Conservation (phyloP, 2,797 vertebrate genomes). For the Peromyscus aztecus region DNA sequence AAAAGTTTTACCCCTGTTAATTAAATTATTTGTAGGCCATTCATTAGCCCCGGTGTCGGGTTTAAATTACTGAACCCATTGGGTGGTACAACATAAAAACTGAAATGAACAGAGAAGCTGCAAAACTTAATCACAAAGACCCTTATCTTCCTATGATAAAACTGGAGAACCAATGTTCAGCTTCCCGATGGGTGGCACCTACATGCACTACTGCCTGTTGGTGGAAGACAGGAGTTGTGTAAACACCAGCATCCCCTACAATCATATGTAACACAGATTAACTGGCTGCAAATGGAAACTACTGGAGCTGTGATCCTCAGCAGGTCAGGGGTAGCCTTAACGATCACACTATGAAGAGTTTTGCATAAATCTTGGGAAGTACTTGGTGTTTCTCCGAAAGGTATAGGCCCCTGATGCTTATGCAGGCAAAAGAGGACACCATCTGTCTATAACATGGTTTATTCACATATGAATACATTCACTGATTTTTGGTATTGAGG, state of each 20-base stretch:
- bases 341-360: background rate
- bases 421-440: background rate
- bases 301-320: fast-evolving
- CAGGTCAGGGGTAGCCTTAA: background rate
- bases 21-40: conserved; percentile 44
- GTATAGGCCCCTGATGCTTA: background rate
- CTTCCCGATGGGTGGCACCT: background rate
- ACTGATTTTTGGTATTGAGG: background rate
- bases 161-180: background rate
- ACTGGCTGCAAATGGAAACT: background rate
- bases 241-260: background rate
- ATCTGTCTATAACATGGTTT: background rate
- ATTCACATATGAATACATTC: background rate
- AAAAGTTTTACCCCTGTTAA: conserved; percentile 63
- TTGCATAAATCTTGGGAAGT: background rate
- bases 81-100: background rate
- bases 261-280: fast-evolving
- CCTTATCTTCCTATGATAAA: conserved; percentile 13
- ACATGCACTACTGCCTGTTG: fast-evolving
- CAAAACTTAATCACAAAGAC: background rate
- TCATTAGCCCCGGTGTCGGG: conserved; percentile 15
- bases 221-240: fast-evolving
- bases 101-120: background rate
- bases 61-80: background rate
- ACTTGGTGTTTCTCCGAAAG: conserved; percentile 9